A percentile compares a stretch with the other conserved stretches of the same genome.
phyloP scores from a whole-genome alignment of 2,113 vertebrate species.

The Himantopus leucocephalus region DNA sequence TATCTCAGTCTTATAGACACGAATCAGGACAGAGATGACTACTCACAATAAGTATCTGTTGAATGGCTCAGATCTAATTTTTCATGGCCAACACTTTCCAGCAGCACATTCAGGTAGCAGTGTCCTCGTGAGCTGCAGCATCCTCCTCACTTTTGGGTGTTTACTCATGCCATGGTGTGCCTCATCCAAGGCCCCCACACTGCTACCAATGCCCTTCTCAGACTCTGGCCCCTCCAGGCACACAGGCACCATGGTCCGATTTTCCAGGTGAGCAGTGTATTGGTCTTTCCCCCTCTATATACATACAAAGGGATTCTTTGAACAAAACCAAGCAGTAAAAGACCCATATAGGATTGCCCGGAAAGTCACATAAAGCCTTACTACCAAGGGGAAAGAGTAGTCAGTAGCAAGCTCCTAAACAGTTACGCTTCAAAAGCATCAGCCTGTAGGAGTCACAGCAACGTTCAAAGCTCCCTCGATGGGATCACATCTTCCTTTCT shows the following conservation, averaged over 20 bases:
- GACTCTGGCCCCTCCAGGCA: background rate
- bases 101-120: background rate
- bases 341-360: fast-evolving
- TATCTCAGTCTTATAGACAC: background rate
- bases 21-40: background rate
- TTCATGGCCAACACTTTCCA: background rate
- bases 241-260: background rate
- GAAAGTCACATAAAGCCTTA: background rate
- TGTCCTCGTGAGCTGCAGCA: fast-evolving
- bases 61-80: background rate
- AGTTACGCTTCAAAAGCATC: background rate
- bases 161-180: fast-evolving
- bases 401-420: background rate
- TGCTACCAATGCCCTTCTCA: background rate
- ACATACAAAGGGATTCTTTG: background rate
- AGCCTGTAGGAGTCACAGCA: background rate
- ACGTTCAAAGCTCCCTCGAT: fast-evolving
- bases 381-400: background rate
- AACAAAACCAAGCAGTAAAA: background rate
- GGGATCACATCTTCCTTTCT: background rate
- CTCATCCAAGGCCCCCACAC: background rate
- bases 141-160: background rate
- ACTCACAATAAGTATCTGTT: background rate
- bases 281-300: background rate
- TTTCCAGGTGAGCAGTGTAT: background rate